Evolutionary conservation across 1,140 invertebrate species (phyloP).

Genomic region (Meteorus sp.): DNA sequence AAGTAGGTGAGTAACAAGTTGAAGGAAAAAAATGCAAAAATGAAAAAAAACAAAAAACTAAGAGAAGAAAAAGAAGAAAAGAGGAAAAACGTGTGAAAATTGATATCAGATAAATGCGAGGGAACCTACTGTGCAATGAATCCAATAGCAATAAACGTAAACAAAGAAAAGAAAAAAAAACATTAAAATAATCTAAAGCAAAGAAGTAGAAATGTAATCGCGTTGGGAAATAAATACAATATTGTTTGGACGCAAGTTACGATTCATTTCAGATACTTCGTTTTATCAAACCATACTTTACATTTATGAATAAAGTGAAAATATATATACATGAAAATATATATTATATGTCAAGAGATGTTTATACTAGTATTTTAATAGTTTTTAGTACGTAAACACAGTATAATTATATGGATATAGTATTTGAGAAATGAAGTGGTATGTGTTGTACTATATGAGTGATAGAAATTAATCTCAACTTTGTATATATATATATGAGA

Average conservation of each 20-base stretch:
- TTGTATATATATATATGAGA: slow-evolving; percentile 24
- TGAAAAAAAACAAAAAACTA: slow-evolving; percentile 14
- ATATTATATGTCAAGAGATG: slow-evolving; percentile 50
- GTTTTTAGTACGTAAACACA: slow-evolving; percentile 47
- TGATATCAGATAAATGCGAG: slow-evolving; percentile 44
- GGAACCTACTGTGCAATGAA: slow-evolving; percentile 52
- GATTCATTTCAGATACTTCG: slow-evolving; percentile 11
- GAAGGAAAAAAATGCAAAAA: background rate
- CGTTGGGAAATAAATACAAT: slow-evolving; percentile 31
- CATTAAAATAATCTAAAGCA: slow-evolving; percentile 36
- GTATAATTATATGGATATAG: slow-evolving; percentile 35
- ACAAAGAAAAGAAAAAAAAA: slow-evolving; percentile 34
- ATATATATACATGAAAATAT: slow-evolving; percentile 32
- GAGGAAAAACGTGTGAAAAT: slow-evolving; percentile 20
- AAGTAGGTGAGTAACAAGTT: background rate
- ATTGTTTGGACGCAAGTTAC: slow-evolving; percentile 27
- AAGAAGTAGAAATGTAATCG: slow-evolving; percentile 13
- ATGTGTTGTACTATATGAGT: slow-evolving; percentile 39
- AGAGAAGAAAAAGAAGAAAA: slow-evolving; percentile 6
- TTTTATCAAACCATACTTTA: slow-evolving; percentile 37
- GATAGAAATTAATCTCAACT: slow-evolving; percentile 24
- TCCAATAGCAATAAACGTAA: slow-evolving; percentile 54
- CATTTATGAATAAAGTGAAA: slow-evolving; percentile 41
- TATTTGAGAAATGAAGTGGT: slow-evolving; percentile 28
- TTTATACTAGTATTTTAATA: slow-evolving; percentile 59